These are phyloP conservation scores for Arvicanthis niloticus DNA, from an alignment of 2,113 vertebrate species.

Conservation along the genomic window DNA sequence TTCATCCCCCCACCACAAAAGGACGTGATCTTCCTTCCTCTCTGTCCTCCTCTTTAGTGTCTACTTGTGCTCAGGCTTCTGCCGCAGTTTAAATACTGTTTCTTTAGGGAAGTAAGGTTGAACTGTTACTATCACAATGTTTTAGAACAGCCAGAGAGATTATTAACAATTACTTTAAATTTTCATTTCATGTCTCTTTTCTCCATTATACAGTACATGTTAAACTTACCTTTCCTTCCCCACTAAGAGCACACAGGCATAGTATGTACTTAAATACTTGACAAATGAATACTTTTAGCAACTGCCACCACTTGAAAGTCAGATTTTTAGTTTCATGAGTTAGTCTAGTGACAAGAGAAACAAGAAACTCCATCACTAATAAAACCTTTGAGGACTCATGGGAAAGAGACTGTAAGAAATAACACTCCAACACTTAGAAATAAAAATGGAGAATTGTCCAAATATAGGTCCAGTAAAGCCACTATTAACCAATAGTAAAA, in stretches of 20 bases:
- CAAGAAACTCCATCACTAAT: background rate
- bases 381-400: background rate
- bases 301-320: background rate
- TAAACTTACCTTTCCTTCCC: background rate
- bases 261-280: background rate
- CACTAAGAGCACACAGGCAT: background rate
- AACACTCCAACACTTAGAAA: background rate
- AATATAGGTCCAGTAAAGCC: background rate
- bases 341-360: conserved; percentile 11
- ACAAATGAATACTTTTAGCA: background rate
- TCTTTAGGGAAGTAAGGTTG: background rate
- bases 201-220: background rate
- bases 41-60: background rate
- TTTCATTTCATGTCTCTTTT: background rate
- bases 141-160: background rate
- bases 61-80: background rate
- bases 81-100: background rate
- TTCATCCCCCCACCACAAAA: background rate
- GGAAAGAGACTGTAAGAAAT: background rate
- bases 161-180: background rate
- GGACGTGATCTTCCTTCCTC: background rate
- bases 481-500: background rate
- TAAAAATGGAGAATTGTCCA: background rate
- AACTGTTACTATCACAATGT: background rate
- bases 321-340: conserved; percentile 32